Conservation (phyloP, 2,888 invertebrate species). For the Pyrochroa serraticornis region DNA sequence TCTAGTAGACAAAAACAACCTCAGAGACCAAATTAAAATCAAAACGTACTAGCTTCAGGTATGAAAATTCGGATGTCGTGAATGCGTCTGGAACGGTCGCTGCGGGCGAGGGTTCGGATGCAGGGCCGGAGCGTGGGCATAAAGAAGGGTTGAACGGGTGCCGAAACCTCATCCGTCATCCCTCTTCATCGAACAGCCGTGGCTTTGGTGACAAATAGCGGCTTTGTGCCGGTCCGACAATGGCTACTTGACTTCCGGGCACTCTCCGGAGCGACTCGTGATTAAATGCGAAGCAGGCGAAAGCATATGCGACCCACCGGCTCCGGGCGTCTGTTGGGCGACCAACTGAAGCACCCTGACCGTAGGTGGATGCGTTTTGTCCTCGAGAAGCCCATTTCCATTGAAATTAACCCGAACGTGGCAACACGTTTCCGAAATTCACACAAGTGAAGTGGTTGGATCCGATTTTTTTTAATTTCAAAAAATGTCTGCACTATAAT, state of each 20-base stretch:
- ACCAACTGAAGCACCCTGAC: constrained; percentile 18
- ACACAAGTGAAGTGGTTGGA: no score
- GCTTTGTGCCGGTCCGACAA: constrained; percentile 52
- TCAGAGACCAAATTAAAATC: no score
- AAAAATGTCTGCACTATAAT: no score
- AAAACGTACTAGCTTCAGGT: no score
- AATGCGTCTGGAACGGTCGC: not conserved
- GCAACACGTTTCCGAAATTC: no score
- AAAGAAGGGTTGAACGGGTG: constrained; percentile 36
- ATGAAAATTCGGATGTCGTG: not conserved
- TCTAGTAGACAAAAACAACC: no score
- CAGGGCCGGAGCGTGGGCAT: constrained; percentile 22
- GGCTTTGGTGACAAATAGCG: constrained; percentile 54
- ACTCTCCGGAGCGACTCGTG: constrained; percentile 40
- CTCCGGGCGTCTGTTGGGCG: constrained; percentile 3
- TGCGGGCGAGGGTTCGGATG: not conserved
- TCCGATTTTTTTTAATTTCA: no score
- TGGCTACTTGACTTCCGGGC: constrained; percentile 53
- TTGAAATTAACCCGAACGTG: no score
- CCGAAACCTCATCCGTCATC: constrained; percentile 51
- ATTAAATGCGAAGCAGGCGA: constrained; percentile 45
- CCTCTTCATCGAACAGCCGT: constrained; percentile 51
- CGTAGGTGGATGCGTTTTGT: constrained; percentile 15
- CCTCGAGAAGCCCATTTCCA: no score
- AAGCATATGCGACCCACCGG: constrained; percentile 32